A percentile compares a stretch with the other conserved stretches of the same genome.
phyloP scores from a whole-genome alignment of 1,140 invertebrate species.

The Acyrthosiphon pisum region DNA sequence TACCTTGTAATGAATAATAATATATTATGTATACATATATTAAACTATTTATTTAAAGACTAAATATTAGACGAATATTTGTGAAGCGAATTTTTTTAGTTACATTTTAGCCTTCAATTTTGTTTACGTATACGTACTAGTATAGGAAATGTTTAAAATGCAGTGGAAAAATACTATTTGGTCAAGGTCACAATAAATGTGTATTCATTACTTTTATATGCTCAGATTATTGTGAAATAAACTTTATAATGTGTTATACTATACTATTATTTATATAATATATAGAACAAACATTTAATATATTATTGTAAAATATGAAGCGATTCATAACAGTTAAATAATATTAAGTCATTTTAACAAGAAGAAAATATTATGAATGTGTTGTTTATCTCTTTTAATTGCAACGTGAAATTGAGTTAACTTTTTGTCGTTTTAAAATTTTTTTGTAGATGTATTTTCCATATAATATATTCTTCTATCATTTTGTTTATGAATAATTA shows the following conservation, averaged over 20 bases:
- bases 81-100: conserved; percentile 7
- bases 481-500: neutral
- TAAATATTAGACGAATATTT: neutral
- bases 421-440: neutral
- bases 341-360: neutral
- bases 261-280: neutral
- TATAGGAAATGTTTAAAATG: neutral
- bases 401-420: neutral
- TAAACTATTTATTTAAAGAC: neutral
- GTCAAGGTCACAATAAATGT: conserved; percentile 18
- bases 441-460: neutral
- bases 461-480: neutral
- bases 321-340: neutral
- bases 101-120: conserved; percentile 9
- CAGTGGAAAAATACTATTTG: neutral
- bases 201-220: conserved; percentile 10
- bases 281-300: neutral
- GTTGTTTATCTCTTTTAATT: neutral
- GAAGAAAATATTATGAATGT: neutral
- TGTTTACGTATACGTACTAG: neutral
- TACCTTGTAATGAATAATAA: conserved; percentile 23
- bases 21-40: neutral
- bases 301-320: neutral
- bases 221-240: neutral
- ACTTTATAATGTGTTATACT: neutral